Evolutionary conservation across 2,113 vertebrate species (phyloP).

Genomic region (Malurus cyaneus): DNA sequence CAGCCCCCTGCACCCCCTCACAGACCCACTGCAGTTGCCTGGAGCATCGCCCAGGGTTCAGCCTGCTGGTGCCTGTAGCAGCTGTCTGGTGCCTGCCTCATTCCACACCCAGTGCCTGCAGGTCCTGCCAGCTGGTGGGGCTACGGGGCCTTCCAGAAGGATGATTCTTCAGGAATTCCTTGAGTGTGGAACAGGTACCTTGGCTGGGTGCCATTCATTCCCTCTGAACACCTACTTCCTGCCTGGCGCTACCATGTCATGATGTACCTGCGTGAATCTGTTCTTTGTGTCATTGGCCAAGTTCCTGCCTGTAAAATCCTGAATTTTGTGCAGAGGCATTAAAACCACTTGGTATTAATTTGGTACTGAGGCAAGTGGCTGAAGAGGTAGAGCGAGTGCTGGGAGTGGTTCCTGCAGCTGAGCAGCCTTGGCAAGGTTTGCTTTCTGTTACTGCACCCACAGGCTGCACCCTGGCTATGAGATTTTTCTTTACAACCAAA

Average conservation of each 20-base stretch:
- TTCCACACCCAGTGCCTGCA: rapidly evolving
- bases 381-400: rapidly evolving
- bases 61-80: not conserved
- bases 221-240: not conserved
- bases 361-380: not conserved
- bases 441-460: not conserved
- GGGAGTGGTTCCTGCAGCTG: not conserved
- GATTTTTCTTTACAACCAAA: not conserved
- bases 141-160: not conserved
- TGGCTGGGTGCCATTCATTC: not conserved
- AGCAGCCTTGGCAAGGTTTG: not conserved
- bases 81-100: not conserved
- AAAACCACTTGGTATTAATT: not conserved
- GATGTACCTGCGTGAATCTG: rapidly evolving
- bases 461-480: rapidly evolving
- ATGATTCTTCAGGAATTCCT: not conserved
- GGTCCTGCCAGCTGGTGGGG: not conserved
- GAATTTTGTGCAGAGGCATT: not conserved
- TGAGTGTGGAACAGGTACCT: not conserved
- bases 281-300: rapidly evolving
- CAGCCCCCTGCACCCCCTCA: rapidly evolving
- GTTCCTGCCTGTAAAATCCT: not conserved
- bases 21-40: not conserved
- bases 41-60: rapidly evolving
- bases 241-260: not conserved